These are phyloP conservation scores for Xiphophorus couchianus DNA, from an alignment of 2,113 vertebrate genomes.

Conservation along the genomic window DNA sequence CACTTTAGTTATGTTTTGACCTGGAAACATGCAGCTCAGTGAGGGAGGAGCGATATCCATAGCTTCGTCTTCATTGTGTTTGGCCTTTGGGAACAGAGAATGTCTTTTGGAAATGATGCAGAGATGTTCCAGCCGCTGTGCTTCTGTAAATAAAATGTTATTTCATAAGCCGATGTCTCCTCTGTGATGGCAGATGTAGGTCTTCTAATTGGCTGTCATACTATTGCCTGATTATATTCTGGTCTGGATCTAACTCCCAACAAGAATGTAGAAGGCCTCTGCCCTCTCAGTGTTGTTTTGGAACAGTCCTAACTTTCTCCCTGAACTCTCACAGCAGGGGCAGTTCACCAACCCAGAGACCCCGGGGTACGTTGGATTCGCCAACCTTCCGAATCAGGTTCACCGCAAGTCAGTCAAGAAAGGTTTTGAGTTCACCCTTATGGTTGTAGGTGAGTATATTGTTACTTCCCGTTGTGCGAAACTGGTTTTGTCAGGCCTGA, in stretches of 20 bases:
- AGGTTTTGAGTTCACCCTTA: constrained; percentile 98
- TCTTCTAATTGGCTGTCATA: too few relatives aligned
- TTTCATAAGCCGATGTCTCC: too few relatives aligned
- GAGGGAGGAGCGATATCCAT: too few relatives aligned
- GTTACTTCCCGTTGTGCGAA: background rate
- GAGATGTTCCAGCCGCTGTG: background rate
- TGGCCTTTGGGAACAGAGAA: background rate
- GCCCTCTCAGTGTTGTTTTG: background rate
- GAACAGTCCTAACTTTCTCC: background rate
- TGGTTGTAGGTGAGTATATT: constrained; percentile 95
- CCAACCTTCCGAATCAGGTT: constrained; percentile 98
- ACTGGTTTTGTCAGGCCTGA: constrained; percentile 1
- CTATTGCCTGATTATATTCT: background rate
- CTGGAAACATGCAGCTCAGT: too few relatives aligned
- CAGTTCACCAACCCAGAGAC: constrained; percentile 97
- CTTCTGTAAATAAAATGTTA: background rate
- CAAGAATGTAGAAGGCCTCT: background rate
- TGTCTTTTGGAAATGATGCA: constrained; percentile 37
- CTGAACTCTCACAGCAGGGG: constrained; percentile 80
- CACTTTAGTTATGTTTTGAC: too few relatives aligned
- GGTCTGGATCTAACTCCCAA: background rate
- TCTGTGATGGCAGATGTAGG: too few relatives aligned
- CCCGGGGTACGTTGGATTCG: constrained; percentile 97
- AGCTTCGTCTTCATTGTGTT: too few relatives aligned
- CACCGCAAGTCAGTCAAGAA: constrained; percentile 99